Evolutionary conservation across 2,797 vertebrate species (phyloP).

Genomic region (Myiotriccus ornatus): DNA sequence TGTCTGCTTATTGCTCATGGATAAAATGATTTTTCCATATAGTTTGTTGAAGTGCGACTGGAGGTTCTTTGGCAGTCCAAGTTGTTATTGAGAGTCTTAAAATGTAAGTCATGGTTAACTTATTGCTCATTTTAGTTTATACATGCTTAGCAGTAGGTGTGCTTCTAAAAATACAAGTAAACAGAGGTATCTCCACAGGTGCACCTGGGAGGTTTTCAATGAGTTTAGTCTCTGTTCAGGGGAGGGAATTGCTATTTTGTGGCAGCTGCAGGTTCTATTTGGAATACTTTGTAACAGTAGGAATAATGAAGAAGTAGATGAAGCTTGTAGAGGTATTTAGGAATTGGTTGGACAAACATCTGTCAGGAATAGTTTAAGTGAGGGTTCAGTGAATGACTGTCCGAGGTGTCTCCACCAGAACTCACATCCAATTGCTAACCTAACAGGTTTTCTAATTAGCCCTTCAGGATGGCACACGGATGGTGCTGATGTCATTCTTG

Average conservation of each 20-base stretch:
- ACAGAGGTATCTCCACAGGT: neutral
- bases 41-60: neutral
- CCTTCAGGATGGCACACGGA: neutral
- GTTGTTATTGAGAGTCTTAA: slow-evolving; percentile 18
- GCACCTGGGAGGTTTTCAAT: neutral
- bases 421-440: neutral
- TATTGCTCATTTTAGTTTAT: slow-evolving; percentile 2
- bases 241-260: neutral
- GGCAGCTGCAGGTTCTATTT: neutral
- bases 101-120: neutral
- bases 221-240: neutral
- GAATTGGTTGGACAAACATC: neutral
- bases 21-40: neutral
- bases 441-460: neutral
- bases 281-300: neutral
- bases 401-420: neutral
- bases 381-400: neutral
- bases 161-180: slow-evolving; percentile 24
- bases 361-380: neutral
- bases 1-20: neutral
- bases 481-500: neutral
- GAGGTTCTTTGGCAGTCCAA: neutral
- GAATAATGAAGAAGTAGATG: neutral
- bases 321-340: neutral
- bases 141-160: neutral